Evolutionary conservation across 2,888 invertebrate species (phyloP).

Genomic region (Hyposoter dolosus): DNA sequence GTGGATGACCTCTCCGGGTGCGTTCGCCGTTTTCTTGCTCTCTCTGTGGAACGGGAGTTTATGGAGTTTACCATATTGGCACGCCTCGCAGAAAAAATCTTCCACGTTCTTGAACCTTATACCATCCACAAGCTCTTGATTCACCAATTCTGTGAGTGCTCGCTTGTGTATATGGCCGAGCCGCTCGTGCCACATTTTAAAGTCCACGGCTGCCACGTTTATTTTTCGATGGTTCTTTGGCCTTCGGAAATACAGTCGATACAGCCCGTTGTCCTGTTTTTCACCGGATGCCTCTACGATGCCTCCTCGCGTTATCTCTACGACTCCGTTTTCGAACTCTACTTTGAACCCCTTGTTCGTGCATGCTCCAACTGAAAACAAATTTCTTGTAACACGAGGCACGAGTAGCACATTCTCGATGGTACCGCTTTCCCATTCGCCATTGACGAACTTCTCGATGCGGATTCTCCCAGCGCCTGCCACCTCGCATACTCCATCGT

Average conservation of each 20-base stretch:
- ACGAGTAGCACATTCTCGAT: slow-evolving; percentile 76
- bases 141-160: not conserved
- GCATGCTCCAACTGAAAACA: slow-evolving; percentile 78
- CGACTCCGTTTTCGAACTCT: slow-evolving; percentile 18
- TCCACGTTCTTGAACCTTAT: slow-evolving; percentile 9
- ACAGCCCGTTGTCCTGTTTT: no score
- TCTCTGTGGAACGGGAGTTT: not conserved
- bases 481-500: slow-evolving; percentile 29
- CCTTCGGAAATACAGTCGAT: no score
- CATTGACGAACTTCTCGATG: slow-evolving; percentile 64
- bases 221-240: no score
- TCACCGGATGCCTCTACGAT: not conserved
- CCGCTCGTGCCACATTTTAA: slow-evolving; percentile 63
- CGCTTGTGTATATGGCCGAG: slow-evolving; percentile 61
- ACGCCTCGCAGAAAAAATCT: slow-evolving; percentile 50
- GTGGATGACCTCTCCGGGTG: slow-evolving; percentile 28
- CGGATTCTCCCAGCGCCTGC: slow-evolving; percentile 44
- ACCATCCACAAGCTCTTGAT: slow-evolving; percentile 20
- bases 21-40: not conserved
- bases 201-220: no score
- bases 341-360: slow-evolving; percentile 63
- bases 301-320: not conserved
- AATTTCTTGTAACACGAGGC: slow-evolving; percentile 76
- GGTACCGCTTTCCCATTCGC: slow-evolving; percentile 69
- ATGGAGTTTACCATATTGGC: slow-evolving; percentile 43